Conservation (phyloP, 1,140 invertebrate species). For the Macrosteles quadrilineatus region DNA sequence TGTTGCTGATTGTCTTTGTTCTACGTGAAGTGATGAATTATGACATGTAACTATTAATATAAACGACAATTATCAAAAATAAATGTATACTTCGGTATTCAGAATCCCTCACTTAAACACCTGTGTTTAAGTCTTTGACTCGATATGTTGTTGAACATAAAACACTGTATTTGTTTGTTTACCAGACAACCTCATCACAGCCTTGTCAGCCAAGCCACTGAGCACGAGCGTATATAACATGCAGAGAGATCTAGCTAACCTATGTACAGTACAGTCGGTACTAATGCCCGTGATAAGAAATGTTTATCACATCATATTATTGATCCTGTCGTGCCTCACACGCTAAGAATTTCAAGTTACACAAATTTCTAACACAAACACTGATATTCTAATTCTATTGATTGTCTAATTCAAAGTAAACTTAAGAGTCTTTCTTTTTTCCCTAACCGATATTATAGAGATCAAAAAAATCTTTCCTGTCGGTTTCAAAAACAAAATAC, state of each 20-base stretch:
- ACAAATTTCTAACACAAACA: constrained; percentile 30
- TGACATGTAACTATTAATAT: too few relatives aligned
- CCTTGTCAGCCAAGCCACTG: neutral
- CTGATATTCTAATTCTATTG: constrained; percentile 37
- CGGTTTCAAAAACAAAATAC: neutral
- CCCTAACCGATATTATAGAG: constrained; percentile 33
- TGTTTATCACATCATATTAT: constrained; percentile 1
- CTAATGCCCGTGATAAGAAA: constrained; percentile 2
- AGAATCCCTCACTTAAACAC: too few relatives aligned
- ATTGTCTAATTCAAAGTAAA: constrained; percentile 42
- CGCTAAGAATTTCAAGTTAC: constrained; percentile 16
- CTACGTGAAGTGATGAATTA: too few relatives aligned
- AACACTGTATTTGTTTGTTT: too few relatives aligned
- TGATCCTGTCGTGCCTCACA: neutral
- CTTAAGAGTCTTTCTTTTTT: constrained; percentile 37
- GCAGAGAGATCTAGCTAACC: constrained; percentile 8
- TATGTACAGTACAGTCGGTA: constrained; percentile 11
- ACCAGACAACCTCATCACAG: neutral
- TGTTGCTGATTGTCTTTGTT: too few relatives aligned
- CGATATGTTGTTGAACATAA: too few relatives aligned
- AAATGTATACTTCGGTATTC: too few relatives aligned
- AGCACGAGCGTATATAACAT: neutral
- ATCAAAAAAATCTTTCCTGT: constrained; percentile 16
- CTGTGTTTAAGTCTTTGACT: too few relatives aligned
- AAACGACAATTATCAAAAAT: too few relatives aligned